A percentile compares a stretch with the other conserved stretches of the same genome.
These are phyloP conservation scores for Crax fasciolata DNA, from an alignment of 2,797 vertebrate genomes.

Conservation along the genomic window DNA sequence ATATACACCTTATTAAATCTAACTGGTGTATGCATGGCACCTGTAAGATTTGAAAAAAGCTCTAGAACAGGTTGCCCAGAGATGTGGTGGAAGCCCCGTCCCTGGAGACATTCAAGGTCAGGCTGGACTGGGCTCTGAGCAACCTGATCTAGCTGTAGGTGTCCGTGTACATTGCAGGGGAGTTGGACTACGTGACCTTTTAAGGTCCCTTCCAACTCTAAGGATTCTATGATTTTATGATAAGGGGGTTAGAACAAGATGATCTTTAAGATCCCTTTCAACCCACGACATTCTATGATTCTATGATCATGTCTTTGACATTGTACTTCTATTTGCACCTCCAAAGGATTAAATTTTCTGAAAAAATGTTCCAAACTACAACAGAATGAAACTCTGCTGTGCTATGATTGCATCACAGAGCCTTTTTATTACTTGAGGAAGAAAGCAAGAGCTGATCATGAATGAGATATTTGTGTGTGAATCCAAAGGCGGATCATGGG, in stretches of 20 bases:
- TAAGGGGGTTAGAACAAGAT: too few relatives aligned
- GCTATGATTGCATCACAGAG: not conserved
- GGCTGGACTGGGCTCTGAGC: not conserved
- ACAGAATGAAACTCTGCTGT: not conserved
- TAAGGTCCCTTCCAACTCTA: too few relatives aligned
- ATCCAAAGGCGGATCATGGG: not conserved
- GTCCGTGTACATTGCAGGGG: not conserved
- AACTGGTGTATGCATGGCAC: not conserved
- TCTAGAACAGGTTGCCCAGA: not conserved
- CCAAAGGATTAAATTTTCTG: conserved; percentile 5
- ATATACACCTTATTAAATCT: not conserved
- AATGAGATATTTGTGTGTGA: not conserved
- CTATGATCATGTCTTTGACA: not conserved
- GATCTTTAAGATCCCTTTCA: too few relatives aligned
- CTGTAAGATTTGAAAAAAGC: not conserved
- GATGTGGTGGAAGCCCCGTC: not conserved
- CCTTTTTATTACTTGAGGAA: not conserved
- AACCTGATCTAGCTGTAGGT: not conserved
- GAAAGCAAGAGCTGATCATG: conserved; percentile 44
- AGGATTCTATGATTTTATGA: too few relatives aligned
- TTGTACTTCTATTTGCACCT: not conserved
- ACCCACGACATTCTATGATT: too few relatives aligned
- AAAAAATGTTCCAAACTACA: not conserved
- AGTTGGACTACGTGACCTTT: too few relatives aligned
- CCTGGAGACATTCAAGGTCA: not conserved